Evolutionary conservation across 92 coral and sea anemone genomes (phyloP).

Genomic region (Bergia puertoricense): DNA sequence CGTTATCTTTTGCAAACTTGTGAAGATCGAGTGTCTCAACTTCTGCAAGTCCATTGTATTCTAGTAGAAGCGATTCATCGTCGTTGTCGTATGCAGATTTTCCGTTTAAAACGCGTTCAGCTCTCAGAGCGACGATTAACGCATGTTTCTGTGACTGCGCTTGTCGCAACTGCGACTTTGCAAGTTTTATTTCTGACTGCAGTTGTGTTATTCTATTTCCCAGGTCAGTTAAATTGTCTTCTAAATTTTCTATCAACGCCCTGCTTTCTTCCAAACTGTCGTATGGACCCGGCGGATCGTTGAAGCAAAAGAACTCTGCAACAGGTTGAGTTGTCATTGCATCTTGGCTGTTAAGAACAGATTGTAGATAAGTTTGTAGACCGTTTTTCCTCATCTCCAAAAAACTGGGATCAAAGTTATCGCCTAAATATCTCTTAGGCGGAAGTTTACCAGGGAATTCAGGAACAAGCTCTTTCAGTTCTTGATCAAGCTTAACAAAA

Average conservation of each 20-base stretch:
- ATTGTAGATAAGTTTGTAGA: constrained; percentile 81
- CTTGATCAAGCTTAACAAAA: constrained; percentile 78
- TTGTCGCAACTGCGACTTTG: constrained; percentile 87
- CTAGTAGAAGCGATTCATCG: constrained; percentile 80
- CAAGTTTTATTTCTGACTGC: constrained; percentile 59
- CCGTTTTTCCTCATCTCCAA: constrained; percentile 75
- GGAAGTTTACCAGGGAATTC: constrained; percentile 78
- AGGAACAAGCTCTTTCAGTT: constrained; percentile 63
- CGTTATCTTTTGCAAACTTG: constrained; percentile 53
- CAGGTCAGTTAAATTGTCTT: constrained; percentile 72
- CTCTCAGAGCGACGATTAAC: constrained; percentile 81
- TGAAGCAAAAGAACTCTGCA: constrained; percentile 78
- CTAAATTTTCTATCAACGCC: constrained; percentile 81
- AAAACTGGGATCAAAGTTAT: constrained; percentile 79
- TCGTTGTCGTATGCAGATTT: constrained; percentile 77
- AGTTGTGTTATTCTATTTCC: constrained; percentile 65
- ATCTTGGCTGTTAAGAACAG: constrained; percentile 58
- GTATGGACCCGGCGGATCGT: constrained; percentile 90
- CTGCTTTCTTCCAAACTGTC: constrained; percentile 87
- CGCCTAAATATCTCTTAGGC: constrained; percentile 86
- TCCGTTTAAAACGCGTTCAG: constrained; percentile 91
- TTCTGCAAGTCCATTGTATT: constrained; percentile 84
- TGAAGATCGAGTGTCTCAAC: constrained; percentile 79
- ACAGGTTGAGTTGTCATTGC: constrained; percentile 64
- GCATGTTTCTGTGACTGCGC: constrained; percentile 91